Conservation (phyloP, 1,140 invertebrate species). For the Euwallacea similis region DNA sequence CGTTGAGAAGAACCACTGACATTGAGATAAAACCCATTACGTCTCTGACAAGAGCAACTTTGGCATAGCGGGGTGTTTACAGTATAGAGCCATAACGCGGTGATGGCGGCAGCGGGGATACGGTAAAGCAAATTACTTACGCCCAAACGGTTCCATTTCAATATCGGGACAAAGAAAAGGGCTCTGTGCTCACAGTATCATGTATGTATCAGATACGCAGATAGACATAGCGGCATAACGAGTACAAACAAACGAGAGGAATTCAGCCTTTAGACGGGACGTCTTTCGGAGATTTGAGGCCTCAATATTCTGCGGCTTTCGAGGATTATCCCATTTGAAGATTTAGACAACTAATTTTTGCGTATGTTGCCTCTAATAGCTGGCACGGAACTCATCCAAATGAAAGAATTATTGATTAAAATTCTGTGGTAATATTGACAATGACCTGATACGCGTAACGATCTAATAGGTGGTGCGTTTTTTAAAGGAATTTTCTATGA, state of each 20-base stretch:
- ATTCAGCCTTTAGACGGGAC: slow-evolving; percentile 8
- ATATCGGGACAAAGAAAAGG: slow-evolving; percentile 55
- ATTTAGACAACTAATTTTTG: too few species aligned
- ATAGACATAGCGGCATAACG: slow-evolving; percentile 33
- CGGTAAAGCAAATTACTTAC: slow-evolving; percentile 57
- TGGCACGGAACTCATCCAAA: neutral
- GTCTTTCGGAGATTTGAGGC: slow-evolving; percentile 20
- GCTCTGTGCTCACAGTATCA: slow-evolving; percentile 44
- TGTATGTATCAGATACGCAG: slow-evolving; percentile 49
- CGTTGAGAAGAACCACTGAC: neutral
- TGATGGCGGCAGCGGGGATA: slow-evolving; percentile 38
- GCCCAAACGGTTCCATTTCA: slow-evolving; percentile 59
- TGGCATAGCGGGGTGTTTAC: slow-evolving; percentile 32
- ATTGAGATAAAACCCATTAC: slow-evolving; percentile 21
- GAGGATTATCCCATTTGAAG: too few species aligned
- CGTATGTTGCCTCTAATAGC: neutral
- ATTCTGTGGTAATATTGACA: slow-evolving; percentile 19
- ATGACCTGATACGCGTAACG: slow-evolving; percentile 15
- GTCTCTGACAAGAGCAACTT: slow-evolving; percentile 15
- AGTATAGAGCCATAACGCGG: slow-evolving; percentile 37
- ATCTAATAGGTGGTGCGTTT: neutral
- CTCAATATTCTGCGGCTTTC: slow-evolving; percentile 6
- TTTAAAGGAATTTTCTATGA: slow-evolving; percentile 5
- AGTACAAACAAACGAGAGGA: slow-evolving; percentile 28
- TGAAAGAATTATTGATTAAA: slow-evolving; percentile 3